Conservation (phyloP, 2,113 vertebrate species). For the Eclectus roratus region DNA sequence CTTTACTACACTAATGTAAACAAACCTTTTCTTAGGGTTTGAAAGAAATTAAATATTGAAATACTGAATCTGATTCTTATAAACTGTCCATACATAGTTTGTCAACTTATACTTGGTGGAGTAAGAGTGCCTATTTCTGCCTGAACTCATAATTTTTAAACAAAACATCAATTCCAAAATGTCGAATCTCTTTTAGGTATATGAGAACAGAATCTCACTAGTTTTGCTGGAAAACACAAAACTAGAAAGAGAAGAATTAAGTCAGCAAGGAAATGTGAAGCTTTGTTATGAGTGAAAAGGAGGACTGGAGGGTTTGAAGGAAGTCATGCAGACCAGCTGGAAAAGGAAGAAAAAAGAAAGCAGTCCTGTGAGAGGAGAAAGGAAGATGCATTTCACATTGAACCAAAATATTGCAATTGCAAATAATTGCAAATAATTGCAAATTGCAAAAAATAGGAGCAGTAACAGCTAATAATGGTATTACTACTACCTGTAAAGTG, state of each 20-base stretch:
- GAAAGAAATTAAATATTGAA: neutral
- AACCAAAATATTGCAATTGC: neutral
- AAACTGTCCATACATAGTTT: neutral
- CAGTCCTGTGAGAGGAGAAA: neutral
- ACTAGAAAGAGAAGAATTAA: neutral
- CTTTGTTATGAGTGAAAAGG: neutral
- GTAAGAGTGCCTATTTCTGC: neutral
- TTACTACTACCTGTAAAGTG: neutral
- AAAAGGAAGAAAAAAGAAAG: neutral
- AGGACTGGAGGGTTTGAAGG: neutral
- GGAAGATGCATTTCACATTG: neutral
- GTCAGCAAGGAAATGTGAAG: neutral
- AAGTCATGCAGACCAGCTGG: conserved; percentile 9
- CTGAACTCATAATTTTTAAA: neutral
- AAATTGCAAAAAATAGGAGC: neutral
- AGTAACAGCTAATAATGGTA: neutral
- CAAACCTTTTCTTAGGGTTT: neutral
- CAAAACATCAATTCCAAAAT: neutral
- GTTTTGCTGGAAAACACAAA: neutral
- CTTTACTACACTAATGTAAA: neutral
- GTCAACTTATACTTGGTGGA: neutral
- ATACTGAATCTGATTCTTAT: neutral
- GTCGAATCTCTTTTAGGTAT: neutral
- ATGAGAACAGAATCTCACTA: neutral
- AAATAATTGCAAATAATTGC: too few species aligned